These are phyloP conservation scores for Camponotus pennsylvanicus DNA, from an alignment of 1,140 invertebrate species.

Conservation along the genomic window DNA sequence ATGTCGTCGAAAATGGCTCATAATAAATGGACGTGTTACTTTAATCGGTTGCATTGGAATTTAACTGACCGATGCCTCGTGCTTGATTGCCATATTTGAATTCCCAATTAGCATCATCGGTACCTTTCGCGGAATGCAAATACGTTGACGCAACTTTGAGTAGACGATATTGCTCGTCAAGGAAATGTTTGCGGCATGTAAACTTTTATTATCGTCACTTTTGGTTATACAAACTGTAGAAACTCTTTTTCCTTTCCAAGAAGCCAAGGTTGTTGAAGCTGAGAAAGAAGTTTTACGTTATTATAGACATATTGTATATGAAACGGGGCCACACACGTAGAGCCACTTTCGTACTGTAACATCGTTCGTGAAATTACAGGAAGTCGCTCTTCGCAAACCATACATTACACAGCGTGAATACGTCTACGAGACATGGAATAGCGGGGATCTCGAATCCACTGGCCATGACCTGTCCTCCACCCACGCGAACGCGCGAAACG, in stretches of 20 bases:
- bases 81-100: not conserved
- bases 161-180: not conserved
- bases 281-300: not conserved
- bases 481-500: constrained; percentile 51
- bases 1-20: too few relatives aligned
- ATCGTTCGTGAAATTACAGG: constrained; percentile 30
- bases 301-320: not conserved
- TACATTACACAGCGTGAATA: constrained; percentile 5
- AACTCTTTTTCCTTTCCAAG: not conserved
- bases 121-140: constrained; percentile 29
- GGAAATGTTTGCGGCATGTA: not conserved
- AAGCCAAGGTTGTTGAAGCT: not conserved
- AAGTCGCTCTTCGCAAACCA: constrained; percentile 33
- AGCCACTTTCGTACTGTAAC: not conserved
- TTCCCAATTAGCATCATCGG: constrained; percentile 15
- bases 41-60: not conserved
- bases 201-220: not conserved
- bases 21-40: not conserved
- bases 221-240: not conserved
- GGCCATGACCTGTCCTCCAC: constrained; percentile 66
- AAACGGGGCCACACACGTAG: too few relatives aligned
- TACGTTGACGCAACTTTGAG: not conserved
- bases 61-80: not conserved
- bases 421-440: constrained; percentile 4
- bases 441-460: constrained; percentile 44